Evolutionary conservation across 2,797 vertebrate species (phyloP).

Genomic region (Pseudochirops corinnae): DNA sequence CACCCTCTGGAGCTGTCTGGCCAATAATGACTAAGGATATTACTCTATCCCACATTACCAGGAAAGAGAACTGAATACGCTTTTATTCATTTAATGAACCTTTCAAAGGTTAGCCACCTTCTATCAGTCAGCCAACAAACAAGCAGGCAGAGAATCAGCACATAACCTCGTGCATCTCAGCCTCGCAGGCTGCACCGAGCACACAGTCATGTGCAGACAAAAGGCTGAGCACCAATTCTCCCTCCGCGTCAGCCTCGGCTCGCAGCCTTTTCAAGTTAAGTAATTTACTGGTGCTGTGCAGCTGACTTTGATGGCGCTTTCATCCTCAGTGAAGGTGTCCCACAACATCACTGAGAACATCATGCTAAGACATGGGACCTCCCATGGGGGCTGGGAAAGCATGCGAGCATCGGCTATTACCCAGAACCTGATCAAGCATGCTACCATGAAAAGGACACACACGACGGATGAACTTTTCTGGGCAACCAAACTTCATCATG

Average conservation of each 20-base stretch:
- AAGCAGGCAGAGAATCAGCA: neutral
- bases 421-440: neutral
- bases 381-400: neutral
- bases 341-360: neutral
- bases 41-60: neutral
- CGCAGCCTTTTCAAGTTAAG: neutral
- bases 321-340: neutral
- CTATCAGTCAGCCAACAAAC: neutral
- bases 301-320: neutral
- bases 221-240: neutral
- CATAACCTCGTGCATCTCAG: neutral
- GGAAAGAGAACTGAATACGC: neutral
- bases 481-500: too few relatives aligned
- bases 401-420: neutral
- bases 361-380: neutral
- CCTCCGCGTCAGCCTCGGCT: neutral
- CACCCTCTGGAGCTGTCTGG: neutral
- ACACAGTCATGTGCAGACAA: neutral
- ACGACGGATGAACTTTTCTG: neutral
- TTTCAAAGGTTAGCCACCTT: conserved; percentile 2
- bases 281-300: neutral
- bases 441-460: neutral
- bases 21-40: neutral
- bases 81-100: conserved; percentile 39
- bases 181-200: neutral